Base-by-base conservation (phyloP, 2,113 vertebrate species). In the Oryzias celebensis region DNA sequence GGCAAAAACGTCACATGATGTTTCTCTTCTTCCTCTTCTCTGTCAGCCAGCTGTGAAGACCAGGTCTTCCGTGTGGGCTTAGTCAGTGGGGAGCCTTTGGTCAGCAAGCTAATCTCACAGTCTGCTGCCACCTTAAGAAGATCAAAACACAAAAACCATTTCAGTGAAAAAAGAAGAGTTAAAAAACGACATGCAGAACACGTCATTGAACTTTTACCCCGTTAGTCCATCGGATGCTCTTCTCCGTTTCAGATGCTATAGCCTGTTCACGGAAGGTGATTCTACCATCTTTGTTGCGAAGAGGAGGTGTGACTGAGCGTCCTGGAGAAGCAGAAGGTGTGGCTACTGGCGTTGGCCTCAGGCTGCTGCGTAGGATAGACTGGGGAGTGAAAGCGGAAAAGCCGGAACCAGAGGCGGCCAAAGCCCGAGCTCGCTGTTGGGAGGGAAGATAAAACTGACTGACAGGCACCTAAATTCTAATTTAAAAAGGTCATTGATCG, bases 351-450 rank as follows among this genome's bases (percentile, higher is more conserved):
- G 95, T 95, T 60, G 94, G 93, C 47, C 94, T 91, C 75, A 95
- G 88, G 75, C 93, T 96, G 85, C 93, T 95, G 73, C 94, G 93
- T 53, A 98, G 89, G 89, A 98, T 96, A 73, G 96, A 97, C 48
- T 93, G 95, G 62, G 95, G 96, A 23, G 94, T 96, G 83, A 96
- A 96, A 3, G 87, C 92, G 16, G 94, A 88, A 89, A 95, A 96
- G 61, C 88, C 91, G 1, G 92, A 78, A 18, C 91, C 88, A 44
- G 93, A 86, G 15, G 94, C 92, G 58, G 93, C 82, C 90, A 98
- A 77, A 48, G 92, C 92, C 72, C 96, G 94, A 76, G 95, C 94
- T 88, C 93, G 92, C 97, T 98, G 36, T 36, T 36, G 63, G 66
- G 1, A 28, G 36, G 22, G 41, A 24, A 57, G 17, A 54, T 18